These are phyloP conservation scores for Pygmarrhopalites habei DNA, from an alignment of 1,140 invertebrate species.

Conservation along the genomic window DNA sequence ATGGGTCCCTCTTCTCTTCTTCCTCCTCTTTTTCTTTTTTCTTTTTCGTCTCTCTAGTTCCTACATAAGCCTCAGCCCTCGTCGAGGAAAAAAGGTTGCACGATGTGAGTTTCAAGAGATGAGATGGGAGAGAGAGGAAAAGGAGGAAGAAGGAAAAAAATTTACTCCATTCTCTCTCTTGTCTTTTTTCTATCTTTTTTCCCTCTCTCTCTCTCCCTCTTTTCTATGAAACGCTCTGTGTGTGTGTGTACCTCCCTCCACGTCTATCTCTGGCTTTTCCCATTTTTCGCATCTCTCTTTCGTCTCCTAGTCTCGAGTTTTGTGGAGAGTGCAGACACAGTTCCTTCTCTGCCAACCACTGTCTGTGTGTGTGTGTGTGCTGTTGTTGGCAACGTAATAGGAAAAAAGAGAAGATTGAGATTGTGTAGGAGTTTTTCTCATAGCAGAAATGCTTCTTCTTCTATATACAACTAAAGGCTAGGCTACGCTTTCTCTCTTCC, in stretches of 20 bases:
- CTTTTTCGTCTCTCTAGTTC: no score
- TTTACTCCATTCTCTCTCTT: not conserved
- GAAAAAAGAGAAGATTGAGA: conserved; percentile 4
- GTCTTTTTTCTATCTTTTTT: not conserved
- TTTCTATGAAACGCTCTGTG: no score
- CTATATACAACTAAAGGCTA: no score
- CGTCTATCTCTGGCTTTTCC: not conserved
- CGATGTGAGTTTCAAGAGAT: not conserved
- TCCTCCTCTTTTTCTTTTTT: no score
- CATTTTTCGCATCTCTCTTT: not conserved
- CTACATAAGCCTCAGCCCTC: no score
- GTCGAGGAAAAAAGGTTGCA: no score
- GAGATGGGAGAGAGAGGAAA: not conserved
- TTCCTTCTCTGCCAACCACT: not conserved
- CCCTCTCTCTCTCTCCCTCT: not conserved
- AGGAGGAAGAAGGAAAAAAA: not conserved
- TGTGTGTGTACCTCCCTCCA: no score
- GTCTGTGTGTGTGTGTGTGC: not conserved
- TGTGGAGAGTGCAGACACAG: not conserved
- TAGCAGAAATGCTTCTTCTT: no score
- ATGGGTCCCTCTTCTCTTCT: no score
- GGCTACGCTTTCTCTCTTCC: conserved; percentile 8
- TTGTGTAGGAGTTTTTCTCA: no score
- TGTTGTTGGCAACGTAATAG: not conserved
- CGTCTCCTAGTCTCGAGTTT: not conserved